A percentile compares a stretch with the other conserved stretches of the same genome.
phyloP scores from a whole-genome alignment of 2,888 invertebrate genomes.

The Brachynemurus nebulosus region DNA sequence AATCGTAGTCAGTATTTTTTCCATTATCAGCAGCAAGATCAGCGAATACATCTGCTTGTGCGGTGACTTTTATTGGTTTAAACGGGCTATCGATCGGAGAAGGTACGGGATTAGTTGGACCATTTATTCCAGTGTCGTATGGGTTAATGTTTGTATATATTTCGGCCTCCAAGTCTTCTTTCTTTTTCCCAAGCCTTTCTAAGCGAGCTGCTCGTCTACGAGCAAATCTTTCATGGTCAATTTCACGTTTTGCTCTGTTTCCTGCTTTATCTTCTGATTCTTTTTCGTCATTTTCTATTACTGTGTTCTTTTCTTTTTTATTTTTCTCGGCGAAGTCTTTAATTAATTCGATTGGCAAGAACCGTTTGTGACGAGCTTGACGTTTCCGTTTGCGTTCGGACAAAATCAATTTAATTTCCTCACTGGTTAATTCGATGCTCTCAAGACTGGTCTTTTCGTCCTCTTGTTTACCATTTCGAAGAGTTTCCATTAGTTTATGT shows the following conservation, averaged over 20 bases:
- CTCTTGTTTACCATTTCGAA: background rate
- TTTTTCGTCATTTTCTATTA: background rate
- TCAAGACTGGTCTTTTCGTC: constrained; percentile 8
- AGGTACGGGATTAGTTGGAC: background rate
- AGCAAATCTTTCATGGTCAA: background rate
- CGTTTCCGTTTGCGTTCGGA: constrained; percentile 24
- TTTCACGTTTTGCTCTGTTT: constrained; percentile 1
- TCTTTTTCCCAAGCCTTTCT: constrained; percentile 5
- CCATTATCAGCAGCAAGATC: background rate
- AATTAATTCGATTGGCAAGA: constrained; percentile 7
- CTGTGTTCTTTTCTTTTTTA: background rate
- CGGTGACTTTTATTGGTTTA: background rate
- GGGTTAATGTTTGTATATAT: constrained; percentile 4
- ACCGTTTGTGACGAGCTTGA: constrained; percentile 16
- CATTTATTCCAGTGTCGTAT: too few species aligned
- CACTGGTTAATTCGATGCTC: constrained; percentile 20
- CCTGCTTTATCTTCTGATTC: background rate
- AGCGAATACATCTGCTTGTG: background rate
- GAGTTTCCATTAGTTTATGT: constrained; percentile 10
- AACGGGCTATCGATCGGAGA: background rate
- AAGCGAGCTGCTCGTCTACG: background rate
- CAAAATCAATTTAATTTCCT: constrained; percentile 25
- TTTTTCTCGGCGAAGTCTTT: constrained; percentile 4
- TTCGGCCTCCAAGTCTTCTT: constrained; percentile 7
- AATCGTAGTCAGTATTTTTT: background rate